phyloP scores from a whole-genome alignment of 2,113 vertebrate species.

The Amphilophus citrinellus region DNA sequence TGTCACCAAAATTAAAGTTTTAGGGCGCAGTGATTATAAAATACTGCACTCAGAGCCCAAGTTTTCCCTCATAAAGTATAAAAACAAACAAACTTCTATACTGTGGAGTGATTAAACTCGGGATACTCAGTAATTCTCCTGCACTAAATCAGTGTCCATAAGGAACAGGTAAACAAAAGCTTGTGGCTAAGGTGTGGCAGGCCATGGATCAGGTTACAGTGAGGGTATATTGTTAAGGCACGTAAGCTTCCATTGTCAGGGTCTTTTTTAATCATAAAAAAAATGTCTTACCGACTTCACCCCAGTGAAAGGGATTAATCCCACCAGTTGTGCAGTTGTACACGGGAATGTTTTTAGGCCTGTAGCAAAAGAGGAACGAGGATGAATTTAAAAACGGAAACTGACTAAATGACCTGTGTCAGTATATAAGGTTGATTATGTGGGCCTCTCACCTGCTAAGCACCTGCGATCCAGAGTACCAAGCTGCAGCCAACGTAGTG shows the following conservation, averaged over 20 bases:
- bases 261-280: neutral
- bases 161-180: conserved; percentile 2
- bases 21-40: neutral
- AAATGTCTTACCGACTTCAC: conserved; percentile 93
- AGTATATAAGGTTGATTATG: neutral
- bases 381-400: neutral
- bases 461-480: conserved; percentile 95
- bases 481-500: conserved; percentile 91
- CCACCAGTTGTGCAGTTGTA: conserved; percentile 98
- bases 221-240: neutral
- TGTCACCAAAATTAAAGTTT: neutral
- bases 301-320: conserved; percentile 98
- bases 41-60: neutral
- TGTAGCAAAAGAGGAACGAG: conserved; percentile 56
- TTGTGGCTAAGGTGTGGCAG: conserved; percentile 24
- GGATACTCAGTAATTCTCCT: neutral
- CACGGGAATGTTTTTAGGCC: conserved; percentile 91
- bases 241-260: neutral
- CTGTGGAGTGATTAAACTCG: fast-evolving
- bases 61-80: neutral
- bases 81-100: neutral
- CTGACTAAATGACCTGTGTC: neutral
- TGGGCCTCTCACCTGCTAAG: conserved; percentile 79
- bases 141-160: neutral
- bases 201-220: conserved; percentile 31